Base-by-base conservation (phyloP, 2,797 vertebrate species). In the Eidolon dupreanum region DNA sequence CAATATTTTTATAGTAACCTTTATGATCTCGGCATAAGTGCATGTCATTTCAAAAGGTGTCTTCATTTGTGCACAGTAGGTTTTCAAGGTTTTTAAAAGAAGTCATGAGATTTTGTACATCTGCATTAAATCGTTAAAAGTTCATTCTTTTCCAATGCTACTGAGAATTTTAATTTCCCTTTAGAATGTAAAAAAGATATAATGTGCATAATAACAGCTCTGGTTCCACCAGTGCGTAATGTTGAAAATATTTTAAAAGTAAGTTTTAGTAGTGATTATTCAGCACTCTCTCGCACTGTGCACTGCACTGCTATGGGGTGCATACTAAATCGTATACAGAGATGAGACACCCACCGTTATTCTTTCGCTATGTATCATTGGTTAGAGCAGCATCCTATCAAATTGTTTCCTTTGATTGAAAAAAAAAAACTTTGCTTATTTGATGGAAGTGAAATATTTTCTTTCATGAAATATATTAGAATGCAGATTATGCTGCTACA, bases 141-240 rank as follows among this genome's bases (percentile, higher is more conserved):
- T 85, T 1, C 0, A 7, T 38, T 24, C 79, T 95, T 96, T 61
- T 83, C 90, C 20, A 36, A 96, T 55, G 3, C 96, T 92, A 61
- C 86, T 49, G 81, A 61, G 85, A 96, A 86, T 88, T 93, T 94
- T 89, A 57, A 81, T 92, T 96, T 94, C 86, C 66, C 88, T 96
- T 87, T 59, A 73, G 49, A 96, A 96, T 96, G 57, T 93, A 96
- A 97, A 88, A 79, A 71, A 79, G 51, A 79, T 46, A 55, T 3
- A 70, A 28, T 74, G 61, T 90, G 82, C 65, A 82, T 85, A 5
- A 94, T 90, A 81, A n/a, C n/a, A 92, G 20, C 65, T 97, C 84
- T 97, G 20, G 93, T 94, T 92, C 96, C 66, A 89, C 5, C 97
- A 97, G 88, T 97, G 88, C 96, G 96, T 98, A 88, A 61, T 93